A percentile compares a stretch with the other conserved stretches of the same genome.
These are phyloP conservation scores for Blastobasis lacticolella DNA, from an alignment of 2,888 invertebrate species.

Conservation along the genomic window DNA sequence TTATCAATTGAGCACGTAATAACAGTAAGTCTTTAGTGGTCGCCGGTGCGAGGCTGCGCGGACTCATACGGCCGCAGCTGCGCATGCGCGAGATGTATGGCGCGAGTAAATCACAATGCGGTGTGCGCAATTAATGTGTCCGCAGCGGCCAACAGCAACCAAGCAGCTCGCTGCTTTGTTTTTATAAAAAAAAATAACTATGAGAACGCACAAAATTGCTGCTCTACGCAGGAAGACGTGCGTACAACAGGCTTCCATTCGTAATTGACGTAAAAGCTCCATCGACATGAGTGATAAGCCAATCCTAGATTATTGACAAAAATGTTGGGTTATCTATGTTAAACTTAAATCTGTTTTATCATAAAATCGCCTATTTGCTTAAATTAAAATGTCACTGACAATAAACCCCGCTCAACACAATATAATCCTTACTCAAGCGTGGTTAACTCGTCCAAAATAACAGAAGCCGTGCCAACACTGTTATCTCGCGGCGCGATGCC, in stretches of 20 bases:
- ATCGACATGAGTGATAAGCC: neutral
- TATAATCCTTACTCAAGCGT: no score
- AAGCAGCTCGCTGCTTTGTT: neutral
- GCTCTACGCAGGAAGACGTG: neutral
- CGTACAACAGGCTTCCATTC: neutral
- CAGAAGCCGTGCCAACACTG: no score
- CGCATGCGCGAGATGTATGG: constrained; percentile 34
- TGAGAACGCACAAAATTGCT: no score
- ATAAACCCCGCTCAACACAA: neutral
- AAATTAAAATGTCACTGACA: neutral
- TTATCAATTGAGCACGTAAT: constrained; percentile 5
- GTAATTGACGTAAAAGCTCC: neutral
- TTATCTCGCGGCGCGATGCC: no score
- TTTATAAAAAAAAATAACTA: no score
- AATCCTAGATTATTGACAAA: neutral
- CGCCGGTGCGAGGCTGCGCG: constrained; percentile 16
- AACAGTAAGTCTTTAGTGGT: constrained; percentile 7
- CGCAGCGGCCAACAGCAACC: constrained; percentile 30
- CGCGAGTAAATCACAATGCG: constrained; percentile 57
- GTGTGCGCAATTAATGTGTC: constrained; percentile 48
- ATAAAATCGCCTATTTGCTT: neutral
- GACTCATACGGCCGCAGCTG: constrained; percentile 54
- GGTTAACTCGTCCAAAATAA: no score
- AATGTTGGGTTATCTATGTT: neutral
- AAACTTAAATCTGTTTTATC: neutral